Conservation (phyloP, 2,888 invertebrate genomes). For the Ichneumoninae sp. region DNA sequence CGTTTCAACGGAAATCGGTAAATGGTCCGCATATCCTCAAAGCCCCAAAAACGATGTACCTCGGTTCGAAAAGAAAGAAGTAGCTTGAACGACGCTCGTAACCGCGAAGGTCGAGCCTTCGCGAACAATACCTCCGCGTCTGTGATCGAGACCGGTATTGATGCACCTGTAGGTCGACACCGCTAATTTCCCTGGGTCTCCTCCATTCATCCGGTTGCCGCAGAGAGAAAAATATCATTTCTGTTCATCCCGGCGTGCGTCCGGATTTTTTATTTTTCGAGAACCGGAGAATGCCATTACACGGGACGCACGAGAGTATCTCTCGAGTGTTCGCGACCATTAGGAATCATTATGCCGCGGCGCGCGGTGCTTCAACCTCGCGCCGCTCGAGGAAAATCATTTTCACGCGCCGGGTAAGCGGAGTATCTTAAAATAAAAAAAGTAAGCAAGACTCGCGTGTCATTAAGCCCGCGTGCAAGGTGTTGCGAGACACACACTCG, state of each 20-base stretch:
- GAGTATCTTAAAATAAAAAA: constrained; percentile 26
- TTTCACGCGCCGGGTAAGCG: constrained; percentile 52
- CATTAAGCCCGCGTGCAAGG: constrained; percentile 56
- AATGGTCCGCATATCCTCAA: constrained; percentile 81
- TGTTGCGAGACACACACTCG: constrained; percentile 42
- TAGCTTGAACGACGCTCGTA: constrained; percentile 34
- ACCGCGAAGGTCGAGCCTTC: constrained; percentile 45
- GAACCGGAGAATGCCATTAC: constrained; percentile 7
- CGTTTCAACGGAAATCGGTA: constrained; percentile 69
- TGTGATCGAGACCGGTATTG: constrained; percentile 58
- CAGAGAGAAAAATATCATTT: constrained; percentile 36
- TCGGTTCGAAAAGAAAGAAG: constrained; percentile 27
- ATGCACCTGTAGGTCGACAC: constrained; percentile 74
- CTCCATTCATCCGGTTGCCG: constrained; percentile 49
- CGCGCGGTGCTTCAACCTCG: constrained; percentile 11
- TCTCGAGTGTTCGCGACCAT: constrained; percentile 38
- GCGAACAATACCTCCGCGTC: constrained; percentile 69
- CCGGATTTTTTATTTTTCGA: constrained; percentile 52
- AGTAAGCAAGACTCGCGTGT: constrained; percentile 54
- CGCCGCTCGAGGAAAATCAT: constrained; percentile 57
- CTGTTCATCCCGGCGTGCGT: constrained; percentile 58
- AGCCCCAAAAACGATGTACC: neutral
- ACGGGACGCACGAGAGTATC: neutral
- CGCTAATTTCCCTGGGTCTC: constrained; percentile 72
- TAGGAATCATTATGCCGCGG: constrained; percentile 31